Evolutionary conservation across 2,797 vertebrate species (phyloP), one percentile per base, ranked within the genome.

Genomic region (Falco naumanni): DNA sequence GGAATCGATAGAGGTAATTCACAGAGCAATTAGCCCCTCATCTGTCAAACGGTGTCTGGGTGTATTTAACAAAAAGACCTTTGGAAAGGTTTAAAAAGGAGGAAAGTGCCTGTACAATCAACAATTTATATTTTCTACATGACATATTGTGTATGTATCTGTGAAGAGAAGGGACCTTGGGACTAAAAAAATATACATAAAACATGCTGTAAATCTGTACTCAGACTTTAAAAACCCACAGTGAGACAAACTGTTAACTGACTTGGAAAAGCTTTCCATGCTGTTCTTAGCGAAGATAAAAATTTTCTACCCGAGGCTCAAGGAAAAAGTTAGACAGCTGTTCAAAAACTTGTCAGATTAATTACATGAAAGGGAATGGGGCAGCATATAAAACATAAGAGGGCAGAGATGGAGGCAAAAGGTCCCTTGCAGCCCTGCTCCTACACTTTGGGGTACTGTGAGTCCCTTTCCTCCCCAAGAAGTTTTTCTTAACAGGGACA

Each of bases 1-100:
- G 98, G 98, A 98, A 99, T 99, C 98, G 98, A 99, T 99, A 98
- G 98, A 98, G 98, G 98, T 98, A 99, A 98, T 98, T 99, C 98
- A 98, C 97, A 97, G 98, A 98, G 98, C 98, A 99, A 99, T 99
- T 98, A 99, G 98, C 98, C 98, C 97, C 98, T 98, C 98, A 98
- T 98, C 98, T 98, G 98, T 98, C 98, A 98, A 98, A 98, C 94
- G 97, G 97, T 98, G 98, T 98, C 98, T 98, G 97, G 97, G 98
- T 98, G 97, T 98, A 98, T 98, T 98, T 98, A 98, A 98, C 98
- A 98, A 98, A 98, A 98, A 98, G 98, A 98, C 98, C 98, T 98
- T 98, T 97, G 97, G 98, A 98, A 98, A 98, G 98, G 98, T 98
- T 98, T 98, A 98, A 97, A 98, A 98, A 97, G 97, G 96, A 98